Conservation (phyloP, 2,888 invertebrate species). For the Graphium colonna region DNA sequence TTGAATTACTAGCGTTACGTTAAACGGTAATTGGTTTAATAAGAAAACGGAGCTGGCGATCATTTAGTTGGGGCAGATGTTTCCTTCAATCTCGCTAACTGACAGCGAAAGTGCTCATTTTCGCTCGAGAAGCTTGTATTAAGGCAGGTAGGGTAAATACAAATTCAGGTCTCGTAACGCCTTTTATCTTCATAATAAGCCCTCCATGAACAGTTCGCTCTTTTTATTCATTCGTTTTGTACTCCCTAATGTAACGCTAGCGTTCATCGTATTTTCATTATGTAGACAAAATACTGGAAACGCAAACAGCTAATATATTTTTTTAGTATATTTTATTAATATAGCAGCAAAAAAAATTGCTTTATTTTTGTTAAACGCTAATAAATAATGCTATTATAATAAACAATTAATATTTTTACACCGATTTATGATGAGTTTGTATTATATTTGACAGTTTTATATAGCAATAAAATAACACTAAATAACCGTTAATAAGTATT, state of each 20-base stretch:
- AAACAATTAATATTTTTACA: too few relatives aligned
- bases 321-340: too few relatives aligned
- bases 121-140: slow-evolving; percentile 10
- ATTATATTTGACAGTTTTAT: too few relatives aligned
- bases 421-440: too few relatives aligned
- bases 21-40: neutral
- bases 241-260: slow-evolving; percentile 47
- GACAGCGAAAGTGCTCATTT: neutral
- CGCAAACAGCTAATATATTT: too few relatives aligned
- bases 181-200: slow-evolving; percentile 68
- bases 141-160: slow-evolving; percentile 40
- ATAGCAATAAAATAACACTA: too few relatives aligned
- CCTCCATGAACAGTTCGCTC: slow-evolving; percentile 30
- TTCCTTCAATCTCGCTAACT: neutral
- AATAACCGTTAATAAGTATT: too few relatives aligned
- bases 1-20: neutral
- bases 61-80: neutral
- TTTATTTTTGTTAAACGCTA: too few relatives aligned
- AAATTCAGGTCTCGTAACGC: slow-evolving; percentile 56
- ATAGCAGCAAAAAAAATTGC: too few relatives aligned
- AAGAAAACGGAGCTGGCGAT: neutral
- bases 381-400: too few relatives aligned
- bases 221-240: slow-evolving; percentile 41
- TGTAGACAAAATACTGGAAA: neutral
- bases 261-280: neutral